A percentile compares a stretch with the other conserved stretches of the same genome.
Evolutionary conservation across 2,113 vertebrate species (phyloP).

Genomic region (Pandion haliaetus): DNA sequence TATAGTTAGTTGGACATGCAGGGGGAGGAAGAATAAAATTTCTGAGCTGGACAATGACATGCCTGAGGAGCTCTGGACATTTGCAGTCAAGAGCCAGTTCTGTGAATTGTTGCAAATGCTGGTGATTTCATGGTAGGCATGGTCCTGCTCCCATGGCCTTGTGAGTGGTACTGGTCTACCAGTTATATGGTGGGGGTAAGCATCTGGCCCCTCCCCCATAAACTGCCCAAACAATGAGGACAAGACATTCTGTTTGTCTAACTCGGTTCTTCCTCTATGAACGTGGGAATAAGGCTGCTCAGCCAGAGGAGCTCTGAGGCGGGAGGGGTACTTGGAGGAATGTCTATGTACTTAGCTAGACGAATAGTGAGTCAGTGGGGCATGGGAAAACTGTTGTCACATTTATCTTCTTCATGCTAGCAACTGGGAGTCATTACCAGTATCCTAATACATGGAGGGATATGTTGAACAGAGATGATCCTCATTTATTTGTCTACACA

Average conservation of each 20-base stretch:
- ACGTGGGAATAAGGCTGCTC: not conserved
- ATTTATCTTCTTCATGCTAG: not conserved
- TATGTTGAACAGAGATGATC: not conserved
- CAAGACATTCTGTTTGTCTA: not conserved
- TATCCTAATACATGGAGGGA: conserved; percentile 9
- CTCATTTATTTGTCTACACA: conserved; percentile 19
- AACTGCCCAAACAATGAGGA: not conserved
- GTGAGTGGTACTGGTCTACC: not conserved
- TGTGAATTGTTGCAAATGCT: not conserved
- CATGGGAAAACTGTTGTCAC: not conserved
- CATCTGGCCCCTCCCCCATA: not conserved
- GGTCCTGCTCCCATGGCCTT: not conserved
- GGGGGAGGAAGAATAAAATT: not conserved
- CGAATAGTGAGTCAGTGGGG: not conserved
- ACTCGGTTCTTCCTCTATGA: not conserved
- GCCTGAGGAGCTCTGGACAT: rapidly evolving
- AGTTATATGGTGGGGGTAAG: not conserved
- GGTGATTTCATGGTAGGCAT: not conserved
- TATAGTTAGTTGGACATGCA: not conserved
- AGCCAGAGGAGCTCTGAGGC: not conserved
- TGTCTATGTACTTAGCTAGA: not conserved
- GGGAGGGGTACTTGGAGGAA: not conserved
- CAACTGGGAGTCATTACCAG: not conserved
- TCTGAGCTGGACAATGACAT: not conserved
- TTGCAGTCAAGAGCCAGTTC: not conserved